Evolutionary conservation across 2,888 invertebrate genomes (phyloP), one percentile per base, ranked within the genome.

Genomic region (Thymelicus lineola): DNA sequence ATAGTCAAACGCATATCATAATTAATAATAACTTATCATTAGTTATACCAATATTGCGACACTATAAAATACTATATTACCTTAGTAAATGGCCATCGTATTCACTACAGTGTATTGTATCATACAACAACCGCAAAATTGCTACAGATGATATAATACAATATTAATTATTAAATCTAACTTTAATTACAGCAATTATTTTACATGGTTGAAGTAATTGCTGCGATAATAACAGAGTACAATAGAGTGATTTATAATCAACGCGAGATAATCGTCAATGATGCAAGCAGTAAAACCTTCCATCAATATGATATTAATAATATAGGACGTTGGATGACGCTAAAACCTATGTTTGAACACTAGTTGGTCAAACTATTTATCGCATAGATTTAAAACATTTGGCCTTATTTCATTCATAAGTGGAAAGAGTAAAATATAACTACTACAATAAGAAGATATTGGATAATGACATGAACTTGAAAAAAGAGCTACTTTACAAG

Each of bases 161-260:
- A 48, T 62, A 62, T 62, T 57, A 62, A 68, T 68, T 57, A 68
- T 68, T 68, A 68, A 68, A 68, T 68, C 68, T 62, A 36, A 46
- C 46, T 68, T 62, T 68, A 62, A 68, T 68, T 68, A 68, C 68
- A 36, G 62, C 68, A 61, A 68, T 68, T 68, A 68, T 62, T 46
- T 38, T 61, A 35, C 60, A 61, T 57, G 55, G 48, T 5, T 57
- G 62, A 46, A 68, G 68, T 68, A 68, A 68, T 68, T 68, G 62
- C 68, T 62, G 12, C 46, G 46, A 62, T 68, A 68, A 68, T 68
- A 68, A 68, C 48, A 68, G 62, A 20, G 61, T 68, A 67, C 45
- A 55, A 45, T n/a, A 55, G 55, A 55, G 57, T 68, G 68, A 68
- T 68, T 68, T 62, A 62, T 68, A 68, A 68, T 68, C 68, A 62